phyloP scores from a whole-genome alignment of 2,797 vertebrate species.

The Gorsachius magnificus region DNA sequence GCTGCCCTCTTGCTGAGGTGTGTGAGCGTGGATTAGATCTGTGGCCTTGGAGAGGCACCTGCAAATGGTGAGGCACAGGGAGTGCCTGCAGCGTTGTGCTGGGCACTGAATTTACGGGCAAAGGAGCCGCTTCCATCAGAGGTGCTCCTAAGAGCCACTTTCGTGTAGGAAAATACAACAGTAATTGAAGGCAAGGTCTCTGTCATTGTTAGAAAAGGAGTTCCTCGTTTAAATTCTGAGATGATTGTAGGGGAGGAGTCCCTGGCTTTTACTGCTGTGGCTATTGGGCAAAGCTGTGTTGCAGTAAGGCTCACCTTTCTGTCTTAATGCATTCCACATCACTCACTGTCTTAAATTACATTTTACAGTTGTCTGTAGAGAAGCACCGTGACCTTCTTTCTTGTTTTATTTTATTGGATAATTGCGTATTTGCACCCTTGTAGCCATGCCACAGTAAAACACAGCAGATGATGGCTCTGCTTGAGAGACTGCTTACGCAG shows the following conservation, averaged over 20 bases:
- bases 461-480: background rate
- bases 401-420: background rate
- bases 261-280: background rate
- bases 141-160: background rate
- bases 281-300: background rate
- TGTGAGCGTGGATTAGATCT: fast-evolving
- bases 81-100: background rate
- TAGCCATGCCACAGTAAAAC: background rate
- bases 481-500: background rate
- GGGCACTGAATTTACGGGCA: too few species aligned
- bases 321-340: background rate
- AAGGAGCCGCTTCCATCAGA: background rate
- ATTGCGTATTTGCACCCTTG: background rate
- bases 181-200: background rate
- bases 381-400: background rate
- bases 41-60: background rate
- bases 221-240: background rate
- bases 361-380: background rate
- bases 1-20: background rate
- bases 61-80: background rate
- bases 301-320: background rate
- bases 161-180: fast-evolving
- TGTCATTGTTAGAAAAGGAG: background rate
- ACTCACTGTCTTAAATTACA: background rate
- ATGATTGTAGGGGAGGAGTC: background rate